Evolutionary conservation across 2,113 vertebrate genomes (phyloP), one percentile per base, ranked within the genome.

Genomic region (Garra rufa): DNA sequence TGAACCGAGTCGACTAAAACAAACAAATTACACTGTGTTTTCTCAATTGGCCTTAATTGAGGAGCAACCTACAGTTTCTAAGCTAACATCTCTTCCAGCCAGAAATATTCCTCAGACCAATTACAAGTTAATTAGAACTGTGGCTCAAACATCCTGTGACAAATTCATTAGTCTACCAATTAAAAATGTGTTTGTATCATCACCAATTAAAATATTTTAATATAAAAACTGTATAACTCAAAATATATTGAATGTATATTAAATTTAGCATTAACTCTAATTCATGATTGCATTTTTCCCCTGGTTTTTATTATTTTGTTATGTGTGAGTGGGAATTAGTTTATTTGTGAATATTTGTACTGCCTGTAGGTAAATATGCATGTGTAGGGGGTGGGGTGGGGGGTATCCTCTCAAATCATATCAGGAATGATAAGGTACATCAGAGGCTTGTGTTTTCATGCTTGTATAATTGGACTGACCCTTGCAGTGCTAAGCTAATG

Each of bases 391-490:
- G 43, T 28, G 55, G 13, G 17, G 55, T 69, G 34, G 34, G 13
- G 24, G 52, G 0, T 6, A 46, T 67, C 46, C 63, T 69, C 63
- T 81, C 44, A 52, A 41, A 24, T 70, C 79, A 41, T 38, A 70
- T 82, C 63, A n/a, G 14, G 30, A 48, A 70, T 55, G 21, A 70
- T 50, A 26, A 55, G 21, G 46, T 50, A 70, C 63, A 70, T 70
- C 44, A 82, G 46, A 70, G 17, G 7, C 28, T 26, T 3, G 17
- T 48, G 79, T 50, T 70, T 82, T 82, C 46, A 52, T 70, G 79
- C 79, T 41, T 70, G 11, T 55, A 17, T 82, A 82, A 70, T 70
- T 70, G 13, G 63, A 5, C 46, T 70, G 79, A 81, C 79, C 79
- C 79, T 70, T 34, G 79, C 65, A 13, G 46, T 70, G 21, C 79